phyloP scores from a whole-genome alignment of 2,888 invertebrate species.

The Eupelmus urozonus region DNA sequence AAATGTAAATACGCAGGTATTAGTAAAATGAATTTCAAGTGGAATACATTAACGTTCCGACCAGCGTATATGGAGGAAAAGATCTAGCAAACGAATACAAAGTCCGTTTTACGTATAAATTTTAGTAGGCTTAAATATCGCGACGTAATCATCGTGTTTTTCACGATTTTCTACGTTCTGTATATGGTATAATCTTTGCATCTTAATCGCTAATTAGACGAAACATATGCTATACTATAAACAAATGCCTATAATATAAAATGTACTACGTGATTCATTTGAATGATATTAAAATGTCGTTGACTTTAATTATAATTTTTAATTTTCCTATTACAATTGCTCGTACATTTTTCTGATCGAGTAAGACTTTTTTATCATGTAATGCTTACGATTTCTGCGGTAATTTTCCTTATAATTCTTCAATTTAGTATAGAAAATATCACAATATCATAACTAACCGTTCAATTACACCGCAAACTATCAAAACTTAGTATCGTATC shows the following conservation, averaged over 20 bases:
- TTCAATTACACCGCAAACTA: no score
- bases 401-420: no score
- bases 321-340: neutral
- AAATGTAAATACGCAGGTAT: constrained; percentile 23
- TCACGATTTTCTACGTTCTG: constrained; percentile 10
- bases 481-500: no score
- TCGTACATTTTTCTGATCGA: neutral
- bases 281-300: constrained; percentile 28
- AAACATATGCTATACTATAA: neutral
- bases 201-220: constrained; percentile 19
- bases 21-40: constrained; percentile 10
- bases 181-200: constrained; percentile 5
- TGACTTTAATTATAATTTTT: constrained; percentile 15
- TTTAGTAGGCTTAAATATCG: no score
- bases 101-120: neutral
- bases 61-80: neutral
- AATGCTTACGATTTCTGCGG: no score
- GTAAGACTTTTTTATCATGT: no score
- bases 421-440: no score
- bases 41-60: constrained; percentile 10
- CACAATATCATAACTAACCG: no score
- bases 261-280: neutral
- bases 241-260: neutral
- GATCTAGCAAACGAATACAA: constrained; percentile 4
- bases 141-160: neutral